Evolutionary conservation across 1,140 invertebrate genomes (phyloP).

Genomic region (Calliphora vicina): DNA sequence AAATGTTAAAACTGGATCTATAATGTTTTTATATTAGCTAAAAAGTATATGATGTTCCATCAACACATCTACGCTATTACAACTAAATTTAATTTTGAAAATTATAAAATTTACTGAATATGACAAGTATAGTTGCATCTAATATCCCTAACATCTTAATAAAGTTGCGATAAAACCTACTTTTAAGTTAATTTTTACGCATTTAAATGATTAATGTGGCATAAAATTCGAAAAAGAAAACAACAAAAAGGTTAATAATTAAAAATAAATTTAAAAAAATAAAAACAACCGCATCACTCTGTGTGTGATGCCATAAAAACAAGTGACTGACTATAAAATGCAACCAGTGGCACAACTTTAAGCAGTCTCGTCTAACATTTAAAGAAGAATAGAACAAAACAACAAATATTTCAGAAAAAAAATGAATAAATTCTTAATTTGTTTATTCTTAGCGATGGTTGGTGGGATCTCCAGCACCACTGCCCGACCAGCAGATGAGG

Average conservation of each 20-base stretch:
- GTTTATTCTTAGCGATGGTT: neutral
- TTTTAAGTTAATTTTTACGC: too few relatives aligned
- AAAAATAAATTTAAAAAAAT: neutral
- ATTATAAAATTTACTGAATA: too few relatives aligned
- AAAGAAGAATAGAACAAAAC: neutral
- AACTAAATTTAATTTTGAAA: too few relatives aligned
- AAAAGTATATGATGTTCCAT: too few relatives aligned
- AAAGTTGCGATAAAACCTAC: too few relatives aligned
- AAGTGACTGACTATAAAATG: neutral
- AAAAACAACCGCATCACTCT: neutral
- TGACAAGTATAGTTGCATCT: too few relatives aligned
- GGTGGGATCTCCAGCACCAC: neutral
- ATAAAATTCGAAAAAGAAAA: neutral
- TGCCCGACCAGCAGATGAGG: neutral
- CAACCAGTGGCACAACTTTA: neutral
- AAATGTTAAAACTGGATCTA: too few relatives aligned
- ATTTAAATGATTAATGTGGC: too few relatives aligned
- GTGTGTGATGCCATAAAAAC: too few relatives aligned
- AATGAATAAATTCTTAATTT: neutral
- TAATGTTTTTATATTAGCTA: too few relatives aligned
- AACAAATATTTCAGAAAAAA: neutral
- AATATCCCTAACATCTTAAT: too few relatives aligned
- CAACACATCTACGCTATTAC: too few relatives aligned
- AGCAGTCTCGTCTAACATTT: neutral
- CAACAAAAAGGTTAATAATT: neutral